phyloP scores from a whole-genome alignment of 1,140 invertebrate genomes.

The Charaxes varanes region DNA sequence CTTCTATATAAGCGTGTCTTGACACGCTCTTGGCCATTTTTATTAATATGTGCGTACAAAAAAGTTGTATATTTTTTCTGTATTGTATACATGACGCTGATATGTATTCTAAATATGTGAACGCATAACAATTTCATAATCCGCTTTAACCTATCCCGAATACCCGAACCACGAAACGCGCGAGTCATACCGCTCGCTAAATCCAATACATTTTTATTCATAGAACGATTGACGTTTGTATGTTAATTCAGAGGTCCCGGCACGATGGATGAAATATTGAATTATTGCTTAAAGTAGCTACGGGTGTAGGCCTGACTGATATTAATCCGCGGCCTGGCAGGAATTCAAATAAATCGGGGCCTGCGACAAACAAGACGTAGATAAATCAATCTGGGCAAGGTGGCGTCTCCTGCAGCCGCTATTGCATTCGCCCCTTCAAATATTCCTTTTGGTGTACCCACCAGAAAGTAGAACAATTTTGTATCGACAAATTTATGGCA shows the following conservation, averaged over 20 bases:
- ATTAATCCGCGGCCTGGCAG: slow-evolving; percentile 67
- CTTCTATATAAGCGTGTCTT: too few relatives aligned
- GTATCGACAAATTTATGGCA: slow-evolving; percentile 66
- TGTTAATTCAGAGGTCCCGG: slow-evolving; percentile 68
- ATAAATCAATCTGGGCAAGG: slow-evolving; percentile 74
- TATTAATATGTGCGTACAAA: too few relatives aligned
- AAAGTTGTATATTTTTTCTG: too few relatives aligned
- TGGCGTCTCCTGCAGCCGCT: slow-evolving; percentile 56
- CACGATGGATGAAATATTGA: slow-evolving; percentile 70
- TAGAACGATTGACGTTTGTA: slow-evolving; percentile 74
- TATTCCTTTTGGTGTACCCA: slow-evolving; percentile 47
- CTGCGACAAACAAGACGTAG: slow-evolving; percentile 74
- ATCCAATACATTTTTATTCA: slow-evolving; percentile 75
- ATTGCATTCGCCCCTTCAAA: slow-evolving; percentile 53
- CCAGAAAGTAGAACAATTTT: slow-evolving; percentile 64
- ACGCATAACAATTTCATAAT: slow-evolving; percentile 52
- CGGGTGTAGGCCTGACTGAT: slow-evolving; percentile 62
- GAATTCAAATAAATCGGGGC: slow-evolving; percentile 75
- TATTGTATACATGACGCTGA: too few relatives aligned
- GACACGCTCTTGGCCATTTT: too few relatives aligned
- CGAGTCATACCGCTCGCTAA: slow-evolving; percentile 65
- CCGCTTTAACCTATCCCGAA: slow-evolving; percentile 36
- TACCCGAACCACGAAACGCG: slow-evolving; percentile 36
- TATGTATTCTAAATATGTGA: slow-evolving; percentile 41
- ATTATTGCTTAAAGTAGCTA: slow-evolving; percentile 64